phyloP scores from a whole-genome alignment of 2,113 vertebrate genomes.

The Zootoca vivipara region DNA sequence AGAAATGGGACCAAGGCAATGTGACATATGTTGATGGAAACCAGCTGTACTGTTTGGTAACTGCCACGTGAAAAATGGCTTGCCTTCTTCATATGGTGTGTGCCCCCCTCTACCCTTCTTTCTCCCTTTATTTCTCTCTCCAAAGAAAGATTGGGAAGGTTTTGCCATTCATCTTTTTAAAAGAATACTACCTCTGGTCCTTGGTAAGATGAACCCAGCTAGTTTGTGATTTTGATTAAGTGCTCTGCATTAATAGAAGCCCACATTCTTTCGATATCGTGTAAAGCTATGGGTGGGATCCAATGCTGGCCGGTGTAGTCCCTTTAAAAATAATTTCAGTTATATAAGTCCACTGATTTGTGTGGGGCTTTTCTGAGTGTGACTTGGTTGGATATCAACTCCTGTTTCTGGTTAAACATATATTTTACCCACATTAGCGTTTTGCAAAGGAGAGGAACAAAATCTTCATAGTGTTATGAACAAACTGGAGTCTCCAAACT shows the following conservation, averaged over 20 bases:
- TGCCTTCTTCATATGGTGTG: neutral
- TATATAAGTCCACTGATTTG: no score
- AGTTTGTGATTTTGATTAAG: neutral
- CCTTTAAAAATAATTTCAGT: no score
- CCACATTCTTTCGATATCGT: neutral
- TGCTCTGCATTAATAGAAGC: neutral
- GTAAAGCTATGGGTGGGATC: neutral
- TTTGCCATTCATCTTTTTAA: neutral
- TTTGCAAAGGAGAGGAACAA: no score
- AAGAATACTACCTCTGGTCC: neutral
- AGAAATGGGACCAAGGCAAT: no score
- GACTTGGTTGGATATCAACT: no score
- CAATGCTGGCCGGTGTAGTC: no score
- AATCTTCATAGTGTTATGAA: no score
- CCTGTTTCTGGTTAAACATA: no score
- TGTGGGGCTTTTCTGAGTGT: no score
- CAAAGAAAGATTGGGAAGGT: neutral
- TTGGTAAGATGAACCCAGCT: neutral
- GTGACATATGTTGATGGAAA: no score
- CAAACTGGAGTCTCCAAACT: no score
- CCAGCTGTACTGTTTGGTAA: neutral
- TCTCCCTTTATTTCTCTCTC: neutral
- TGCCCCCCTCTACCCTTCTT: neutral
- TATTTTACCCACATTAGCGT: no score
- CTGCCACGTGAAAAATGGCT: neutral